Evolutionary conservation across 1,140 invertebrate species (phyloP), one percentile per base, ranked within the genome.

Genomic region (Heliconius melpomene): DNA sequence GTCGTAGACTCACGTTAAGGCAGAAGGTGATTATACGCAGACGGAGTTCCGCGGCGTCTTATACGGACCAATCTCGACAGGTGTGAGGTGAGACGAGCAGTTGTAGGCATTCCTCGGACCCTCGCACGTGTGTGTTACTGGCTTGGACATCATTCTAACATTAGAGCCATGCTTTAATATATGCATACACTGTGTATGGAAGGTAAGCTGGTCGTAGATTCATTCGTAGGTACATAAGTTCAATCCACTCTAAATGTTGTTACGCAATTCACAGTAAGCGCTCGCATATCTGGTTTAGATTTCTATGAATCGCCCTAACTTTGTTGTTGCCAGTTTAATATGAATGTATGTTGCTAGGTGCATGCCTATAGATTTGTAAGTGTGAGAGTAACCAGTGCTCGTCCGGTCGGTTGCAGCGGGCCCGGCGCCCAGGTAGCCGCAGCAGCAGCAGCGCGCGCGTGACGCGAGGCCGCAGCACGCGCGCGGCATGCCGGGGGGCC

Each of bases 401-500:
- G 13, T 16, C 8, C 13, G 40, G 40, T 46, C 46, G 73, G 16
- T 50, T 66, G 60, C 74, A 72, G 66, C 52, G 26, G 23, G 38
- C 40, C 26, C 26, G 36, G 74, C 26, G 57, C 72, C n/a, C 29
- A 57, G 8, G 57, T 20, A 20, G 54, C 70, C 23, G 54, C 76
- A 57, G 76, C 29, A 18, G 52, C n/a, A 60, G 20, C 26, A 16
- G 57, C 73, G 77, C 81, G 80, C 52, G 29, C 78, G 79, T 80
- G 81, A 84, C 78, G 83, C 73, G 82, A 76, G 82, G 79, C 85
- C 84, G 80, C 82, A 83, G 86, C 82, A 76, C 81, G 86, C 84
- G 77, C 81, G 84, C 94, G 97, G 95, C 95, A 99, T 98, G 98
- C 98, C 98, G 95, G 98, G 98, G 93, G 98, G 98, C 95, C 96